Conservation (phyloP, 2,888 invertebrate genomes). For the Apocheima hispidaria region DNA sequence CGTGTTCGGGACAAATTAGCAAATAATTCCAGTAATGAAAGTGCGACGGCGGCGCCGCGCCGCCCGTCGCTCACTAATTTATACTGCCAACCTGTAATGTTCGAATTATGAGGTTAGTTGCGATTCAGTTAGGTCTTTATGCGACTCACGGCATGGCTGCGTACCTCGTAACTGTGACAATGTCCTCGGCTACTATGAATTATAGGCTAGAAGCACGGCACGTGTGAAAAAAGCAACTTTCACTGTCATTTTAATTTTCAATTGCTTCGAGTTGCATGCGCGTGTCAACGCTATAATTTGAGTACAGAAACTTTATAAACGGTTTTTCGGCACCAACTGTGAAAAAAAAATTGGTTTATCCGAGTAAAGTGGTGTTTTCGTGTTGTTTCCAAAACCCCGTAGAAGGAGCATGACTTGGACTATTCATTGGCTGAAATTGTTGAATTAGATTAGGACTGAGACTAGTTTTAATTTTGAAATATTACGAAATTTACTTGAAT, state of each 20-base stretch:
- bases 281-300: neutral
- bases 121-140: constrained; percentile 52
- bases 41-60: constrained; percentile 58
- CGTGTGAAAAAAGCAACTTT: constrained; percentile 56
- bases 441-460: too few species aligned
- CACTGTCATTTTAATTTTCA: constrained; percentile 55
- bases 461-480: too few species aligned
- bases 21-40: constrained; percentile 78
- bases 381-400: too few species aligned
- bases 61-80: constrained; percentile 54
- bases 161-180: constrained; percentile 56
- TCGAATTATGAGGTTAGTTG: constrained; percentile 55
- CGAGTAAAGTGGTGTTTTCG: too few species aligned
- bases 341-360: too few species aligned
- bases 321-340: too few species aligned
- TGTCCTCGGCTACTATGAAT: constrained; percentile 65
- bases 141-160: constrained; percentile 26
- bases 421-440: too few species aligned
- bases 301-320: too few species aligned
- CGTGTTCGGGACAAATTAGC: constrained; percentile 75
- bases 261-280: constrained; percentile 37
- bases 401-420: too few species aligned
- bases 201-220: constrained; percentile 61
- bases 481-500: too few species aligned
- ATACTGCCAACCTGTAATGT: constrained; percentile 51